Base-by-base conservation (phyloP, 2,888 invertebrate species). In the Heliconius cydno region DNA sequence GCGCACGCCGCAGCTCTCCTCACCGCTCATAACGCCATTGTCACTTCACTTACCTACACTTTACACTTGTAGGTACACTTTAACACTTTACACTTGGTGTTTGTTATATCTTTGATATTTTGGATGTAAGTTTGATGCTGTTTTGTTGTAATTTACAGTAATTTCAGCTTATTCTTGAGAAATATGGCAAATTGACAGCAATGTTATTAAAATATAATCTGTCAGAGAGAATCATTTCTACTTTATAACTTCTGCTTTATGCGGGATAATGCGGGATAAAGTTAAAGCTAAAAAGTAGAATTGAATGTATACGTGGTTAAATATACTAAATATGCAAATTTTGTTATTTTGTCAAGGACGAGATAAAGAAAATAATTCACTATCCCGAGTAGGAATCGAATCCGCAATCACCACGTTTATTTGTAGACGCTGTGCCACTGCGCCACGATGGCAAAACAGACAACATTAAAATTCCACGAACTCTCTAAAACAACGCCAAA, bases 1-100 rank as follows among this genome's bases (percentile, higher is more conserved):
- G 38, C 94, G 92, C 86, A 94, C 93, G 85, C 92, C 93, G 86
- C 88, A 83, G 46, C 87, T 86, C 76, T 92, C 94, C 82, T 92
- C 94, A 80, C 88, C 85, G 84, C 92, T 93, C 92, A 93, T 94
- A 75, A 79, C 79, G 74, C 82, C 79, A 65, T 84, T 81, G 28
- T 38, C 81, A 77, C 70, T 80, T 73, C 66, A 75, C 78, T 77
- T 65, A 77, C 46, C 15, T 38, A 82, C 77, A 73, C 70, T 78
- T 77, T 12, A 22, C 63, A 70, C 60, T 70, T 60, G n/a, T 60
- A 34, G 19, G 19, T 41, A 70, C 65, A 65, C 65, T 65, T 28
- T 60, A 3, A n/a, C 19, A 60, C n/a, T 22, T 72, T 13, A 81
- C 77, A 73, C 70, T 78, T 28, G 12, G 15, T 60, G 22, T 67